Percentiles rank a stretch among this genome's conserved stretches.
phyloP scores from a whole-genome alignment of 2,888 invertebrate genomes.

The Mesoligia furuncula region DNA sequence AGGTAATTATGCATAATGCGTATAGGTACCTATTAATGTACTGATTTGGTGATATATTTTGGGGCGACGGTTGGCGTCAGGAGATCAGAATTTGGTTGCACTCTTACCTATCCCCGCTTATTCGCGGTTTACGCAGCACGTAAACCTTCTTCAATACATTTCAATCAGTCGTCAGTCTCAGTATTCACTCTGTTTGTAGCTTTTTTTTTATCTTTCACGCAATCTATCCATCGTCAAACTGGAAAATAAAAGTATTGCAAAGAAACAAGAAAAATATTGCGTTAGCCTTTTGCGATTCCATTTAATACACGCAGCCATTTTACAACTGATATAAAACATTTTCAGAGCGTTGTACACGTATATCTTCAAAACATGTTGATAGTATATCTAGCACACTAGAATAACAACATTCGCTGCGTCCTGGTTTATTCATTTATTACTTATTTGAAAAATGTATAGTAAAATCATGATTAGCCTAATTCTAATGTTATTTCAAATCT shows the following conservation, averaged over 20 bases:
- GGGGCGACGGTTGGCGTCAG: too few relatives aligned
- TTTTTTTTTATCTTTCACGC: neutral
- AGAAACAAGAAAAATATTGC: neutral
- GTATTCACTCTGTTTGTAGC: neutral
- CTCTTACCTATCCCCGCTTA: neutral
- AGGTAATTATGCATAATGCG: neutral
- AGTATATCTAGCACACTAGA: neutral
- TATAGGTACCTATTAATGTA: too few relatives aligned
- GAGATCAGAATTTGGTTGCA: neutral
- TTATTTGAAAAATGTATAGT: neutral
- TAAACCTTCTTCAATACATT: neutral
- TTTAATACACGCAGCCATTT: neutral
- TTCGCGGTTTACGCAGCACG: neutral
- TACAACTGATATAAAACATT: too few relatives aligned
- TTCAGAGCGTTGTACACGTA: neutral
- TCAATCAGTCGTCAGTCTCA: neutral
- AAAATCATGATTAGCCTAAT: neutral
- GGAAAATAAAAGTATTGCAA: neutral
- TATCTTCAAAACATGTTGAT: neutral
- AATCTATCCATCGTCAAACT: neutral
- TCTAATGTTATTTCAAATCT: neutral
- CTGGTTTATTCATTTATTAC: neutral
- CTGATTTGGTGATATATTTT: neutral
- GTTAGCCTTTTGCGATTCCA: neutral
- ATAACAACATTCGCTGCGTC: neutral